Base-by-base conservation (phyloP, 2,888 invertebrate species). In the Periphyllus acericola region DNA sequence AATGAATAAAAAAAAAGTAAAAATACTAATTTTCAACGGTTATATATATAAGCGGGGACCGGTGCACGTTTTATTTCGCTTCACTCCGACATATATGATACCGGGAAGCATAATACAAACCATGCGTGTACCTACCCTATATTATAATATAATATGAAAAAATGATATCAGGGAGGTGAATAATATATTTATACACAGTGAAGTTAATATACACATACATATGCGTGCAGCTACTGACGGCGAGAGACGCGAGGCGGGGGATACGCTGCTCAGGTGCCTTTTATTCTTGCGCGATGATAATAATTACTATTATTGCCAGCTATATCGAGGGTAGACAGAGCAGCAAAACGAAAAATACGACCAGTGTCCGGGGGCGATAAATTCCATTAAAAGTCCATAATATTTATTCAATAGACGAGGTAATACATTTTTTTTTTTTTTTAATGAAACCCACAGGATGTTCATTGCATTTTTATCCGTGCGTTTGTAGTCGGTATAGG, bases 201-300 rank as follows among this genome's bases (percentile, higher is more conserved):
- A n/a, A n/a, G n/a, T n/a, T n/a, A 52, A n/a, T 36, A 55, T 74
- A 55, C 36, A 17, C 55, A 72, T n/a, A 71, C 9, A 19, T 46
- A 46, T 3, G 55, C 17, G 36, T n/a, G 36, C 0, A 71, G n/a
- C 34, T 29, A 40, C 17, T 36, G 68, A 21, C 2, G 40, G n/a
- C n/a, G n/a, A 29, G 55, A 66, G 60, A 66, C 40, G 74, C 75
- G 66, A 40, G 55, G 52, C 11, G 72, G 80, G 80, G 72, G 60
- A 72, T 6, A 25, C 66, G 36, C 19, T 79, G 79, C 80, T 87
- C 87, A 87, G 87, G 87, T 87, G 87, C 66, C 81, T 74, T 87
- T 87, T 87, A 87, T 87, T 87, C 81, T 87, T 87, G 87, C 40
- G 81, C 87, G 55, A 80, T 87, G 81, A 87, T 81, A 87, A 87